These are phyloP conservation scores for Phortica okadai DNA, from an alignment of 2,888 invertebrate genomes.

Conservation along the genomic window DNA sequence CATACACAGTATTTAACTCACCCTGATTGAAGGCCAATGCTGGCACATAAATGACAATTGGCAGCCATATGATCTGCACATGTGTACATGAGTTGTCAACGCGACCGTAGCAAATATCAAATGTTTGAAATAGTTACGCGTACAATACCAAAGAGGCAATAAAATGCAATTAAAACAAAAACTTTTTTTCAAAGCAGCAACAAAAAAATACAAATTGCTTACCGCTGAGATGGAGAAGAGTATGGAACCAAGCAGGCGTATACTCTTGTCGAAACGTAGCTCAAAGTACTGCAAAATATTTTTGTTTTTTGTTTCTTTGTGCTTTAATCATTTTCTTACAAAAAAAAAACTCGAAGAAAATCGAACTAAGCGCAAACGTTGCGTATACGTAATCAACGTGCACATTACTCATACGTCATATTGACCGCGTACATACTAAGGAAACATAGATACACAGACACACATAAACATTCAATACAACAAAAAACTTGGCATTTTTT, in stretches of 20 bases:
- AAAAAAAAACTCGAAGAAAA: not conserved
- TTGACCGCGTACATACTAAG: constrained; percentile 34
- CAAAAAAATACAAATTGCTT: constrained; percentile 72
- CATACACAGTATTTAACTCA: constrained; percentile 64
- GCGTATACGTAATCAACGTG: constrained; percentile 52
- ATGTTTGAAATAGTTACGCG: too few species aligned
- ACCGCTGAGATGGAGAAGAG: constrained; percentile 84
- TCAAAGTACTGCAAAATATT: constrained; percentile 82
- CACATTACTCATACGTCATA: constrained; percentile 56
- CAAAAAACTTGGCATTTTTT: not conserved
- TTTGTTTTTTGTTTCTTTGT: constrained; percentile 31
- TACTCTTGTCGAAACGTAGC: constrained; percentile 83
- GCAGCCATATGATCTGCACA: constrained; percentile 71
- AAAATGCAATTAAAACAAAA: constrained; percentile 20
- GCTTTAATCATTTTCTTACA: constrained; percentile 29
- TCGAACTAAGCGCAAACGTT: constrained; percentile 21
- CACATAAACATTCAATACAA: not conserved
- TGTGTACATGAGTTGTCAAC: not conserved
- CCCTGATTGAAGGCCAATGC: constrained; percentile 89
- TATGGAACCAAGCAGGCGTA: constrained; percentile 83
- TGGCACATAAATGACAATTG: constrained; percentile 82
- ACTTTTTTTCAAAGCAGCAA: not conserved
- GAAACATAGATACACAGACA: constrained; percentile 32
- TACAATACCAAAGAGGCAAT: not conserved
- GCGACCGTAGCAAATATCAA: too few species aligned